phyloP scores from a whole-genome alignment of 2,113 vertebrate genomes.

The Andinoacara biseriatus region DNA sequence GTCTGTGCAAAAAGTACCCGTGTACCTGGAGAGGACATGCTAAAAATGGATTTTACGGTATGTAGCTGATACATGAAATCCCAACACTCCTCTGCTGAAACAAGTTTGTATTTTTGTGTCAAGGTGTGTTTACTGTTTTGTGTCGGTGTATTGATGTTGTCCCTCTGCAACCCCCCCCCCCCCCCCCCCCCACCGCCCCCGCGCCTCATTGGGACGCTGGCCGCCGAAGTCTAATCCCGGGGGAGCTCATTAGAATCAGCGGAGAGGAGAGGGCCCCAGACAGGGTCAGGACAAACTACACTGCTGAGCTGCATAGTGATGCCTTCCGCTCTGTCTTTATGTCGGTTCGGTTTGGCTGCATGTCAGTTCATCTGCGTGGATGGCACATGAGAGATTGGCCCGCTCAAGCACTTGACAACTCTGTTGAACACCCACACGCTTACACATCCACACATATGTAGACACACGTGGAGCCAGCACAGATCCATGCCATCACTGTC shows the following conservation, averaged over 20 bases:
- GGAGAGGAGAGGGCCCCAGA: slow-evolving; percentile 68
- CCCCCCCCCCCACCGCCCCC: background rate
- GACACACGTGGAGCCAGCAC: background rate
- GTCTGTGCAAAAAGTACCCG: background rate
- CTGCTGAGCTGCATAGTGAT: slow-evolving; percentile 77
- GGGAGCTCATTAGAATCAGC: slow-evolving; percentile 81
- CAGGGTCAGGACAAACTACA: slow-evolving; percentile 76
- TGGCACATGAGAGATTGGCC: slow-evolving; percentile 70
- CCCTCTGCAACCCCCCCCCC: background rate
- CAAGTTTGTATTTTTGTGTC: slow-evolving; percentile 11
- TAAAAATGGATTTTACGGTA: background rate
- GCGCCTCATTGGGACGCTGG: slow-evolving; percentile 64
- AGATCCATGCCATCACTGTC: background rate
- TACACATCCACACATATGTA: slow-evolving; percentile 1
- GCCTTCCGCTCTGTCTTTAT: slow-evolving; percentile 67
- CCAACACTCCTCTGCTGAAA: background rate
- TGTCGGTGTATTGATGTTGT: slow-evolving; percentile 37
- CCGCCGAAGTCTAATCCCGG: slow-evolving; percentile 53
- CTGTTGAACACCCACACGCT: slow-evolving; percentile 30
- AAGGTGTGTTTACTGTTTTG: slow-evolving; percentile 29
- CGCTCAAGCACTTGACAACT: slow-evolving; percentile 66
- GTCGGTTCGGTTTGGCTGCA: slow-evolving; percentile 55
- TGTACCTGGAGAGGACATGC: background rate
- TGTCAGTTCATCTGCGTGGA: slow-evolving; percentile 52
- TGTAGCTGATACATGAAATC: background rate